Conservation (phyloP, 2,888 invertebrate species). For the Sarcophaga carnaria region DNA sequence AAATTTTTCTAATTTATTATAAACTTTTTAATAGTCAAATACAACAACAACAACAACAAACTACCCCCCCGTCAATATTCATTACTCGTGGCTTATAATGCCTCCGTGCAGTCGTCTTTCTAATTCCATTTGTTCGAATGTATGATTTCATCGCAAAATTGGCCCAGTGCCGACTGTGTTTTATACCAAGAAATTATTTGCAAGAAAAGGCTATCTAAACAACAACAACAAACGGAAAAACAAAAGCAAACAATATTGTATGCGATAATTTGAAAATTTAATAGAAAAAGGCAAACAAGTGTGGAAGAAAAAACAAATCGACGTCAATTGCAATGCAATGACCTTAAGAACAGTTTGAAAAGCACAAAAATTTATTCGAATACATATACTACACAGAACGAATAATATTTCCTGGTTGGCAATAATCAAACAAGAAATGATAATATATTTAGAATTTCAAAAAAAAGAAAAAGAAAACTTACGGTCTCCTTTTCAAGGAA, state of each 20-base stretch:
- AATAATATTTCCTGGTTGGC: slow-evolving; percentile 52
- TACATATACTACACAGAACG: slow-evolving; percentile 1
- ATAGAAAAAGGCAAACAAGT: slow-evolving; percentile 1
- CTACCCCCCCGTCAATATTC: too few species aligned
- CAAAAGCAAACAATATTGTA: slow-evolving; percentile 22
- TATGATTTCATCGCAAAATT: slow-evolving; percentile 46
- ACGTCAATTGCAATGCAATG: slow-evolving; percentile 66
- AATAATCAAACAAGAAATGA: slow-evolving; percentile 34
- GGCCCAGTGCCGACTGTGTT: slow-evolving; percentile 68
- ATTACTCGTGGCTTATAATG: too few species aligned
- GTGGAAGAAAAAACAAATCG: slow-evolving; percentile 29
- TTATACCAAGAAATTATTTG: slow-evolving; percentile 42
- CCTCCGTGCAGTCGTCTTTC: background rate
- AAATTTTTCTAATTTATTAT: too few species aligned
- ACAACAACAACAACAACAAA: too few species aligned
- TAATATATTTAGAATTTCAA: too few species aligned
- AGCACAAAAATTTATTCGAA: background rate
- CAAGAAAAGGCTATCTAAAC: background rate
- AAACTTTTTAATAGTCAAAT: too few species aligned
- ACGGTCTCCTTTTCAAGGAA: background rate
- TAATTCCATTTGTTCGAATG: background rate
- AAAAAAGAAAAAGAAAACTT: too few species aligned
- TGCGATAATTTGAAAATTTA: background rate
- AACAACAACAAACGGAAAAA: background rate
- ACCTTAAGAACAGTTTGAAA: slow-evolving; percentile 65